Evolutionary conservation across 2,113 vertebrate species (phyloP).

Genomic region (Petrocephalus zakoni): DNA sequence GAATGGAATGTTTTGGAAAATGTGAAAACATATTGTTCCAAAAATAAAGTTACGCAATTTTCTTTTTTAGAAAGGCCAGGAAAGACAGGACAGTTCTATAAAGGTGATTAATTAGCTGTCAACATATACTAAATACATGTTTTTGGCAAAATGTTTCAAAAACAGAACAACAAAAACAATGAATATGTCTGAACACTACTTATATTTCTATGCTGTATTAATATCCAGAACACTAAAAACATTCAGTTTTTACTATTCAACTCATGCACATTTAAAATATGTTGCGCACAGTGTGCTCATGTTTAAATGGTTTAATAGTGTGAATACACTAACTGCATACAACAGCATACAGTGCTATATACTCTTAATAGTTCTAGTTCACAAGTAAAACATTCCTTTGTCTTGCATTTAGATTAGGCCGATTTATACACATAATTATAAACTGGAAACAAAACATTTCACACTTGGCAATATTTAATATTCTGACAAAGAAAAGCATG

Average conservation of each 20-base stretch:
- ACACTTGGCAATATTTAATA: not conserved
- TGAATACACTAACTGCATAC: not conserved
- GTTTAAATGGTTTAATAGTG: not conserved
- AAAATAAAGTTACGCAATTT: not conserved
- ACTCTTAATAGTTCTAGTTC: not conserved
- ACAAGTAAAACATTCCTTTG: not conserved
- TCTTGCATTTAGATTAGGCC: not conserved
- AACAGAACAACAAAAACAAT: not conserved
- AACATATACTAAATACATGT: not conserved
- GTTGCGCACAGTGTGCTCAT: not conserved
- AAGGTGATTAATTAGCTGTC: not conserved
- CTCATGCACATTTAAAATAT: not conserved
- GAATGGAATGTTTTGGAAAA: not conserved
- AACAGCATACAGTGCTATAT: not conserved
- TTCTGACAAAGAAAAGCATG: not conserved
- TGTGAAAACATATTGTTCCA: not conserved
- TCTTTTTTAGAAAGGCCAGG: not conserved
- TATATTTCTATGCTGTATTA: not conserved
- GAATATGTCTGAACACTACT: not conserved
- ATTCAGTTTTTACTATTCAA: not conserved
- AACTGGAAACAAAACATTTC: not conserved
- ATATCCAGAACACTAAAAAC: not conserved
- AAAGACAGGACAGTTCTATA: not conserved
- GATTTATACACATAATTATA: not conserved
- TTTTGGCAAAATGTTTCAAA: not conserved